Evolutionary conservation across 1,140 invertebrate species (phyloP), one percentile per base, ranked within the genome.

Genomic region (Eurosta solidaginis): DNA sequence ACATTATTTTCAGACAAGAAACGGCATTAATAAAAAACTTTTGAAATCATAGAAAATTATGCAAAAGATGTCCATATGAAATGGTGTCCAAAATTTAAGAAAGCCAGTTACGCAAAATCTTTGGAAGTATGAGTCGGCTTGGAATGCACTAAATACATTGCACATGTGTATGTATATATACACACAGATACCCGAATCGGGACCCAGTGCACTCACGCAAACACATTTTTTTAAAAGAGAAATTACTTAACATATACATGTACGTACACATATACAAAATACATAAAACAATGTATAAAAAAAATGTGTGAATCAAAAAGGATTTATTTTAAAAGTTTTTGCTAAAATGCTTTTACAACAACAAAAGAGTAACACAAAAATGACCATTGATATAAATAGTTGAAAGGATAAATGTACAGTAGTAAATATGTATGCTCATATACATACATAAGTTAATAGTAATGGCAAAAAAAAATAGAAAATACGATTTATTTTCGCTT

Each of bases 271-370:
- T 33, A 17, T 12, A 42, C 29, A 59, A 33, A 3, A 17, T 59
- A 33, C 33, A 59, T 9, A 47, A 47, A 47, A 47, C n/a, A 17
- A 33, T 59, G 52, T 59, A 59, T 59, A 59, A 25, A 59, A 59
- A 59, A 22, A 63, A 63, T 63, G 25, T 40, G 40, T 36, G 59
- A 42, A 68, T 68, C 33, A 33, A 68, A 33, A 40, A 59, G 12
- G n/a, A 68, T 17, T 68, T 68, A 68, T 68, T 68, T 68, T 68
- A 68, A 68, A 68, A n/a, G 59, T 40, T 68, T 68, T 68, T 68
- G 59, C 59, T 68, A 68, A 68, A 68, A 68, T 68, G 59, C 59
- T 68, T 68, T 68, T 40, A 68, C 59, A 68, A 68, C 36, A 68
- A 68, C n/a, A 63, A 40, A 68, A 52, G 25, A 22, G 25, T 49